Conservation (phyloP, 1,140 invertebrate species). For the Lamellibrachia luymesi region DNA sequence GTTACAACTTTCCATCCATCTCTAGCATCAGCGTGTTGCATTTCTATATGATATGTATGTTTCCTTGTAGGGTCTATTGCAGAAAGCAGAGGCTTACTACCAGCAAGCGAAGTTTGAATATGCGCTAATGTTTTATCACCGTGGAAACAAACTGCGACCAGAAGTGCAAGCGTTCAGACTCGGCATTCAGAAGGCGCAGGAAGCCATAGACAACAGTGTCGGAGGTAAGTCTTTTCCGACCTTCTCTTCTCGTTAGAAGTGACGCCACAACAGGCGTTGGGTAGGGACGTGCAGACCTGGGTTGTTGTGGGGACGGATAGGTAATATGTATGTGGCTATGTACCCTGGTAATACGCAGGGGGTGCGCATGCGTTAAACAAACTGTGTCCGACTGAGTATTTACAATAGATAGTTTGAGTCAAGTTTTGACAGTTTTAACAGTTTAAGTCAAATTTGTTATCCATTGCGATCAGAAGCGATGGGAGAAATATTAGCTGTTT, state of each 20-base stretch:
- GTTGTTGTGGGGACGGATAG: too few relatives aligned
- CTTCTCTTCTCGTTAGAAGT: neutral
- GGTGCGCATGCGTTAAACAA: too few relatives aligned
- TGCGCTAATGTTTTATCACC: constrained; percentile 86
- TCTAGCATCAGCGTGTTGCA: neutral
- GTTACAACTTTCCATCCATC: neutral
- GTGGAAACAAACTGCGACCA: constrained; percentile 78
- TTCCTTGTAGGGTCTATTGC: constrained; percentile 22
- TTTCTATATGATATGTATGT: neutral
- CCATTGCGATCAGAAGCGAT: neutral
- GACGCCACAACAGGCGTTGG: too few relatives aligned
- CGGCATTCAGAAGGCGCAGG: constrained; percentile 89
- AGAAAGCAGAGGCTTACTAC: constrained; percentile 80
- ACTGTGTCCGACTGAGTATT: too few relatives aligned
- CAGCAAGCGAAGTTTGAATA: constrained; percentile 90
- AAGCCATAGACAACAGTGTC: constrained; percentile 90
- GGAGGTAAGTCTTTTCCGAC: constrained; percentile 59
- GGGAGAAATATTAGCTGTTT: too few relatives aligned
- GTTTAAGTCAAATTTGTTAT: neutral
- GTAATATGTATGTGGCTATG: too few relatives aligned
- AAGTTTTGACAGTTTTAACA: neutral
- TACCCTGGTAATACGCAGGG: too few relatives aligned
- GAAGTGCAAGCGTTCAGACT: constrained; percentile 83
- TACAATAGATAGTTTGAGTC: too few relatives aligned
- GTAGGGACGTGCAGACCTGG: too few relatives aligned